Base-by-base conservation (phyloP, 2,113 vertebrate genomes). In the Vicugna pacos region DNA sequence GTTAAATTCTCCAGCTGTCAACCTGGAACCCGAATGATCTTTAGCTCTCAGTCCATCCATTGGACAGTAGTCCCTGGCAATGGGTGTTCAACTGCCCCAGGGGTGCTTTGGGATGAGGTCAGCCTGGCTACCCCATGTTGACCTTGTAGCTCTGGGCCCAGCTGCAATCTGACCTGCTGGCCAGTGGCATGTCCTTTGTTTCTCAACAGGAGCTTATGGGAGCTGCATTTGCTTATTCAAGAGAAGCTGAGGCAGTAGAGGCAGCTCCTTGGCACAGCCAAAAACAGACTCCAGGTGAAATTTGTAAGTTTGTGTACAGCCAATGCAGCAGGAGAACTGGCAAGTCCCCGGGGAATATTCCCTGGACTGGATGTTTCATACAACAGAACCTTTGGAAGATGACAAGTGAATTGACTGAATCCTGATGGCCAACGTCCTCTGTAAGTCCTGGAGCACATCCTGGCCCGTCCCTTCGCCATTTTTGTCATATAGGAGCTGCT, bases 391-490 rank as follows among this genome's bases (percentile, higher is more conserved):
- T 98, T 99, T 99, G 95, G 99, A 99, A 95, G 99, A 99, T 30
- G 99, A 99, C 98, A 99, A 99, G 98, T 99, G 99, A 97, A 99
- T 99, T 89, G 99, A 99, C 97, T 99, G 99, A 98, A 99, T 99
- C 96, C 99, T 99, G 92, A 98, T 97, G 96, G 99, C 99, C 91
- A 99, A 99, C 82, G 99, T 99, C 98, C 99, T 99, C 99, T 99
- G 99, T 97, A 99, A 99, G 98, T 99, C 99, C 86, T 99, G 99
- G 50, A 99, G 98, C 92, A 99, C 99, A 58, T 99, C 99, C 35
- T 98, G 98, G 98, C 99, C 99, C 0, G 99, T 98, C 6, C 99
- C 99, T 16, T 99, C 99, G 2, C 99, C 99, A 0, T 99, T 99
- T 30, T 98, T 98, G 96, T 99, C 99, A 32, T 99, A 99, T 52